A percentile compares a stretch with the other conserved stretches of the same genome.
Evolutionary conservation across 1,140 invertebrate species (phyloP).

Genomic region (Cotesia chilonis): DNA sequence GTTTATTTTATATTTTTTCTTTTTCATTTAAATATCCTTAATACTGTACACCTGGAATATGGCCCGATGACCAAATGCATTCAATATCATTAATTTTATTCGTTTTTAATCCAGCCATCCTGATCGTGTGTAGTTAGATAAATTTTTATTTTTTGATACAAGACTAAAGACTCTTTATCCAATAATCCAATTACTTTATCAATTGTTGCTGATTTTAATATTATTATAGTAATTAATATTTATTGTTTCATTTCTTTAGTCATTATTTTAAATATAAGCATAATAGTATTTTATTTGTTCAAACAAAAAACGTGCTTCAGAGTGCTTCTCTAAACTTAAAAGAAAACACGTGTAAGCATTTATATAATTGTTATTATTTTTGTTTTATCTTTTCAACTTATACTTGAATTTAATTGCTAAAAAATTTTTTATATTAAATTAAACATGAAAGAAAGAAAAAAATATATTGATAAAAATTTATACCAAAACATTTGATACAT

Average conservation of each 20-base stretch:
- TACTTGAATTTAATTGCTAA: conserved; percentile 4
- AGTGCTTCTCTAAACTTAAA: conserved; percentile 5
- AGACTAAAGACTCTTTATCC: background rate
- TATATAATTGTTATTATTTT: background rate
- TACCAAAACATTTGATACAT: conserved; percentile 2
- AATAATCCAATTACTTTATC: background rate
- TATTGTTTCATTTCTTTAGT: background rate
- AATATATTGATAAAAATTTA: background rate
- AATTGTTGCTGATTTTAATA: background rate
- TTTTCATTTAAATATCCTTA: conserved; percentile 22
- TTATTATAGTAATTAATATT: background rate
- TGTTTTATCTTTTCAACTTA: background rate
- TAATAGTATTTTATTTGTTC: background rate
- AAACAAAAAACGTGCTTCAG: background rate
- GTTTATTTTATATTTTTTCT: conserved; percentile 8
- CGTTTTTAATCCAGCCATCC: conserved; percentile 1
- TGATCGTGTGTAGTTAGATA: background rate
- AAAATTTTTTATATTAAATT: background rate
- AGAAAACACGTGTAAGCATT: conserved; percentile 12
- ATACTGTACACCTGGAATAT: conserved; percentile 37
- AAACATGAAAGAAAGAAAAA: background rate
- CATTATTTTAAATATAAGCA: conserved; percentile 6
- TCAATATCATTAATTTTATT: background rate
- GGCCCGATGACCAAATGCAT: conserved; percentile 26
- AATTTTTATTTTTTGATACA: no score